Evolutionary conservation across 2,113 vertebrate genomes (phyloP), one percentile per base, ranked within the genome.

Genomic region (Alaudala cheleensis): DNA sequence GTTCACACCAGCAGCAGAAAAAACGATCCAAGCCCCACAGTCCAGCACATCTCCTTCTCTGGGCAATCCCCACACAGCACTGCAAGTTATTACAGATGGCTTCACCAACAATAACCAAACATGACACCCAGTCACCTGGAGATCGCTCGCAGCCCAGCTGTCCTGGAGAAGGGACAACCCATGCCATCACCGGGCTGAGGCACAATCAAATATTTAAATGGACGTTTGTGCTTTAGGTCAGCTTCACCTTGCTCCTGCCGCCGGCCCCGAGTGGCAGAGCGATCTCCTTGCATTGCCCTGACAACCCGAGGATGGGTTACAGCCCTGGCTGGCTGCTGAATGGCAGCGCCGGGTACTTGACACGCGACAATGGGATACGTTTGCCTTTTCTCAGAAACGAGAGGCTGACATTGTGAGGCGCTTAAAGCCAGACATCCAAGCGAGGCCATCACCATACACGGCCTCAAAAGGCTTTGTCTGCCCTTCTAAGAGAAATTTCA

Each of bases 391-490:
- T 96, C 74, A 45, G 73, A 93, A 97, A 96, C 0, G 50, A 96
- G 96, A 73, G 83, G 66, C 91, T 18, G 72, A 96, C 86, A 96
- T 93, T 96, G 96, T 95, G 92, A 86, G 57, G 93, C 81, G 51
- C 92, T 96, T 93, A 97, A 95, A 91, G 95, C 93, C 93, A 97
- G 93, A 97, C 96, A 94, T 87, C 88, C 81, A 95, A 93, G 92
- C 40, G 73, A 97, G 93, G 93, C 95, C 95, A 97, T 97, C 92
- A 83, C 94, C 86, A 65, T 95, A 66, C 95, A 92, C 9, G 4
- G 87, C 94, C 93, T 97, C 94, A 87, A 93, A 94, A 93, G 72
- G 84, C 97, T 98, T 98, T 97, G 95, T 97, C 95, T 97, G 89
- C 81, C 95, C 81, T 96, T 97, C 96, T 95, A 88, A 97, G 86